phyloP scores from a whole-genome alignment of 2,888 invertebrate genomes.

The Elegia similella region DNA sequence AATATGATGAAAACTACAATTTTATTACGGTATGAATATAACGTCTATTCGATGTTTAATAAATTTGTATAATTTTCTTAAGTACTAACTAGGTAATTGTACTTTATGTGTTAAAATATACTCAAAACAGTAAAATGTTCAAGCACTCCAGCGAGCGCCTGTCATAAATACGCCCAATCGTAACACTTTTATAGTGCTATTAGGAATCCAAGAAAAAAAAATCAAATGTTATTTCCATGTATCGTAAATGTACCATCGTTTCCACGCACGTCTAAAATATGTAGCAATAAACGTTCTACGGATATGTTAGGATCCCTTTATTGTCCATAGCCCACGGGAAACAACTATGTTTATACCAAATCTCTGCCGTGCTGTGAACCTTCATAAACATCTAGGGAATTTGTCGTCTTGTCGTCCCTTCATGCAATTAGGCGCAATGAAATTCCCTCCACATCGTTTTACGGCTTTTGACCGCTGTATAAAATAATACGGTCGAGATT shows the following conservation, averaged over 20 bases:
- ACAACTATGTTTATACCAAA: constrained; percentile 51
- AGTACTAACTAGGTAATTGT: background rate
- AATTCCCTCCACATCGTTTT: constrained; percentile 29
- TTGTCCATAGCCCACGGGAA: constrained; percentile 60
- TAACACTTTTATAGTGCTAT: constrained; percentile 27
- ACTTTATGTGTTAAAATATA: constrained; percentile 2
- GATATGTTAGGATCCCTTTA: constrained; percentile 70
- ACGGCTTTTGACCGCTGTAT: constrained; percentile 26
- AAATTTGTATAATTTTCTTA: background rate
- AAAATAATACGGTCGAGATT: constrained; percentile 29
- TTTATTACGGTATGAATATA: background rate
- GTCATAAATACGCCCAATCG: constrained; percentile 27
- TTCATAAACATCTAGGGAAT: constrained; percentile 54
- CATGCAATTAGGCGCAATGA: constrained; percentile 41
- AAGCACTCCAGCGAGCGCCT: constrained; percentile 35
- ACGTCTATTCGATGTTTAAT: background rate
- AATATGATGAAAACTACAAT: background rate
- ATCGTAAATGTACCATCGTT: constrained; percentile 53
- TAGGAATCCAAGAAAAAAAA: constrained; percentile 30
- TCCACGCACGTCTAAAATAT: constrained; percentile 61
- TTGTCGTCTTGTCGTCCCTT: constrained; percentile 38
- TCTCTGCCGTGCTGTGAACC: constrained; percentile 50
- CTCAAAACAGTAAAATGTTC: constrained; percentile 17
- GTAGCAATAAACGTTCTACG: constrained; percentile 66
- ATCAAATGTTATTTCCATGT: constrained; percentile 45